Base-by-base conservation (phyloP, 2,888 invertebrate genomes). In the Sarcophaga caerulescens region DNA sequence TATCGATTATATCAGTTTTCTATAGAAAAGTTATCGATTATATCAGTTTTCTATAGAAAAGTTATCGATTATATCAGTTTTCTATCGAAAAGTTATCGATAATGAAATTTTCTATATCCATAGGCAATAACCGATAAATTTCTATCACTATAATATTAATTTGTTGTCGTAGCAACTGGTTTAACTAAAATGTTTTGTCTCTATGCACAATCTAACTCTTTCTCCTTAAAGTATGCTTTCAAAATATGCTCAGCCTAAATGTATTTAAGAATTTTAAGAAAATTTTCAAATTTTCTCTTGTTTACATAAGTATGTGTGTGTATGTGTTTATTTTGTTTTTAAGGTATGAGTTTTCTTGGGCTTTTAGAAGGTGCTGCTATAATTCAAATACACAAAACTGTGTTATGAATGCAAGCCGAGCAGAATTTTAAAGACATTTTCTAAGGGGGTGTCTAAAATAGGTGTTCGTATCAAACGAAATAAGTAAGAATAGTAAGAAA, bases 331-430 rank as follows among this genome's bases (percentile, higher is more conserved):
- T 77, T 44, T 69, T 76, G 12, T 62, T 21, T 14, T 47, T n/a
- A 62, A 11, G 12, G 87, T 87, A 5, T 84, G 83, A 85, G 87
- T 87, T 85, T 87, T 85, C 82, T 83, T 85, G 85, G 84, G 87
- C 74, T 59, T 85, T 52, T 59, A 17, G 60, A 59, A 47, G 70
- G 80, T 75, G 69, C 77, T 44, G 52, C 66, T 23, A 76, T 75
- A 6, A n/a, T 62, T n/a, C 23, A 74, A 57, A 62, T 59, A 65
- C n/a, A 25, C 19, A 70, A 25, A 62, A 59, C 4, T 69, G 1
- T 23, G 5, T 35, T 6, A 12, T 21, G 10, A 6, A 44, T 35
- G 45, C 59, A 35, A n/a, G 35, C 35, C 35, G 25, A 25, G 57
- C 12, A 17, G 35, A 35, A 35, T 35, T 1, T 19, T 25, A n/a